Evolutionary conservation across 2,888 invertebrate genomes (phyloP), one percentile per base, ranked within the genome.

Genomic region (Tetragonisca angustula): DNA sequence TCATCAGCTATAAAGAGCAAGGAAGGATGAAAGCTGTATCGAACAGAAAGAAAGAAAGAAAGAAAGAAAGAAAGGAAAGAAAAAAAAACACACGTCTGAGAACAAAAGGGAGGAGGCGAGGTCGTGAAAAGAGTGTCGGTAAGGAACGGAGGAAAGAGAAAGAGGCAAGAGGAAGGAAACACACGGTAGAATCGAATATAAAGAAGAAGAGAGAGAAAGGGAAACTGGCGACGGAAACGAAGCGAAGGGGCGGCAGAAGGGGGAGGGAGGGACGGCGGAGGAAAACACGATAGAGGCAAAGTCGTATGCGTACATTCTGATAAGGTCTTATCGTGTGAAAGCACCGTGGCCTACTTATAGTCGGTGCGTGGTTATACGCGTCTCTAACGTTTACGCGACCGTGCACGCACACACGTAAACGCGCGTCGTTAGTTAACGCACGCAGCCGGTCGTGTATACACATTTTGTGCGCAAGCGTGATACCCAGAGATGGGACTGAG

Each of bases 321-420:
- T 94, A 94, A 94, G 91, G 90, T 90, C 91, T 93, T 94, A 94
- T 94, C 93, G 92, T 93, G 93, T 93, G 94, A 94, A 94, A 94
- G 93, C 93, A 93, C 93, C 92, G 92, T 94, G 94, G 93, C 94
- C 94, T 94, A 93, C 93, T 93, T 93, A 92, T 90, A 91, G 90
- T 82, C 74, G 69, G 76, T 83, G 85, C 86, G 86, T 86, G 81
- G 84, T 80, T 86, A 79, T 85, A 81, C 85, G 84, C 85, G 82
- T 78, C 79, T 81, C 83, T 81, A 81, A 77, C 81, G 88, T 86
- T 77, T 78, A 85, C 85, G 83, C 75, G 83, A 81, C 83, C 89
- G 77, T 79, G 74, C 83, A 36, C 80, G 32, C 68, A 69, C 56
- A 73, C 73, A 43, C 64, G 64, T 24, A 36, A 36, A 36, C 36